phyloP scores from a whole-genome alignment of 2,797 vertebrate genomes.

The Artibeus jamaicensis region DNA sequence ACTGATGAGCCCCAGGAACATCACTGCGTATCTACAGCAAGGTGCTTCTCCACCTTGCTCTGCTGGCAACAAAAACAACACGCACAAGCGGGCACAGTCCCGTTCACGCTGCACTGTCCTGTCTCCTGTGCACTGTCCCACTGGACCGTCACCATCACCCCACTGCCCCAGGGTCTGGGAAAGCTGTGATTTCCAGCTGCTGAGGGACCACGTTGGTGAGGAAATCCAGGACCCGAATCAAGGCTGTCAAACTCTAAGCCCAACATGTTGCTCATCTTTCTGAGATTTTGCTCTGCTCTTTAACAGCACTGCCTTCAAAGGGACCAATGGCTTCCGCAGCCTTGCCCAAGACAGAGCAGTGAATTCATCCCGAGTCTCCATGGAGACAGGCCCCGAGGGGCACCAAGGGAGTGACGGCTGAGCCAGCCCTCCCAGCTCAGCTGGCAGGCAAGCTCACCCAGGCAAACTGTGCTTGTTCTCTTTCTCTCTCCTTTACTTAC shows the following conservation, averaged over 20 bases:
- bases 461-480: neutral
- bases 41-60: neutral
- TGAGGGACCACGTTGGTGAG: neutral
- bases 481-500: neutral
- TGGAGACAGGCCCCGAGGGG: rapidly evolving
- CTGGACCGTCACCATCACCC: neutral
- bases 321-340: neutral
- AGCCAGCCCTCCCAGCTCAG: rapidly evolving
- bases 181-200: neutral
- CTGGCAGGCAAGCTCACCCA: neutral
- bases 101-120: neutral
- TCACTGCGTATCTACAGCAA: neutral
- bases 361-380: neutral
- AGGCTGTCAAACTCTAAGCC: neutral
- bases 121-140: neutral
- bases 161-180: neutral
- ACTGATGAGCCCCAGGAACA: neutral
- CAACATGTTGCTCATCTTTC: neutral
- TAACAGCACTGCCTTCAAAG: neutral
- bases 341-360: neutral
- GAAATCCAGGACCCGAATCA: neutral
- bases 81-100: neutral
- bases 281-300: neutral
- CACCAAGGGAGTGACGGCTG: rapidly evolving
- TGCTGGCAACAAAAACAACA: neutral